Evolutionary conservation across 1,140 invertebrate species (phyloP).

Genomic region (Dysdera silvatica): DNA sequence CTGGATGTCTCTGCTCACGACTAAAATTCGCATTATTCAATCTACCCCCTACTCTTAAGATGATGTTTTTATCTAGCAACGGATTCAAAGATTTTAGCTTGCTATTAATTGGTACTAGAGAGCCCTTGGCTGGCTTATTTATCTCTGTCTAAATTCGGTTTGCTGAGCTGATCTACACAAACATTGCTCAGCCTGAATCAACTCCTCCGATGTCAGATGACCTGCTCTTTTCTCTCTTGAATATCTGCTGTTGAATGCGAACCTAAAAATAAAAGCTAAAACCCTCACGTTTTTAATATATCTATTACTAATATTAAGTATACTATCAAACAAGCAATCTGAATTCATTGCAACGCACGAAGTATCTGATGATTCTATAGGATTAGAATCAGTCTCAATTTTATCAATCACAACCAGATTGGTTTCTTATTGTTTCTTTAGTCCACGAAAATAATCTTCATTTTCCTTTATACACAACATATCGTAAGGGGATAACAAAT

Average conservation of each 20-base stretch:
- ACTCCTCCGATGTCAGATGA: neutral
- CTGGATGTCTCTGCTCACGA: slow-evolving; percentile 42
- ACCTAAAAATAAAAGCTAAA: slow-evolving; percentile 7
- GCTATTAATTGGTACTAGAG: neutral
- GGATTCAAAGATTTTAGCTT: slow-evolving; percentile 32
- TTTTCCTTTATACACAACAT: neutral
- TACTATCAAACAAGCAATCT: neutral
- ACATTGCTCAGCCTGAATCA: neutral
- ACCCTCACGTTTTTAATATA: neutral
- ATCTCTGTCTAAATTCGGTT: neutral
- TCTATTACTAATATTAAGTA: neutral
- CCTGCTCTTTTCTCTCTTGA: neutral
- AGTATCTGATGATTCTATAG: too few species aligned
- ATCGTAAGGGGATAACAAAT: neutral
- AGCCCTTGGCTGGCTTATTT: neutral
- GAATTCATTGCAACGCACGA: too few species aligned
- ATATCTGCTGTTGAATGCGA: neutral
- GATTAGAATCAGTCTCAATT: neutral
- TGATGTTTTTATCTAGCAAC: slow-evolving; percentile 38
- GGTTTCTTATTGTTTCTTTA: neutral
- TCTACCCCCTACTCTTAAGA: slow-evolving; percentile 44
- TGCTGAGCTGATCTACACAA: neutral
- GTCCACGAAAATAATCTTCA: neutral
- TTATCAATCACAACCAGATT: neutral
- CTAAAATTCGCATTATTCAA: slow-evolving; percentile 36